Base-by-base conservation (phyloP, 1,140 invertebrate genomes). In the Heliconius himera region DNA sequence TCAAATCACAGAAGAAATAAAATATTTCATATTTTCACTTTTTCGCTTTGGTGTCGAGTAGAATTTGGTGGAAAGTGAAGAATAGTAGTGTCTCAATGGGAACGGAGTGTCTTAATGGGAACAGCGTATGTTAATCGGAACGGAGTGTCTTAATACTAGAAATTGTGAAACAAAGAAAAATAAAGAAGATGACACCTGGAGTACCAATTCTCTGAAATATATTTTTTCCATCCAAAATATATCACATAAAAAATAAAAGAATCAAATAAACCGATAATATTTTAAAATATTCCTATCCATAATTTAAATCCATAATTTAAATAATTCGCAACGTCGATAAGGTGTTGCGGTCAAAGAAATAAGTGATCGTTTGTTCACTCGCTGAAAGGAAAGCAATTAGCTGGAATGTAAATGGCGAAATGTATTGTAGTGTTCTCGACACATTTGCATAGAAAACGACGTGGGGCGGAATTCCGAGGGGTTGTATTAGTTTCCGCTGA, bases 351-450 rank as follows among this genome's bases (percentile, higher is more conserved):
- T 66, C 84, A 90, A 91, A 88, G 87, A 88, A 90, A 85, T 88
- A 86, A 85, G 82, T 79, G 82, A 73, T 86, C 82, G 86, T 89
- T 89, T 87, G 85, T 86, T 86, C 79, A 80, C 78, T 82, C 83
- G 85, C 85, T 81, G 84, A 91, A 89, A 91, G 88, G 87, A 90
- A 91, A 89, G 89, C 90, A 91, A 93, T 93, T 93, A 93, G 88
- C 86, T 86, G 18, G 82, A 91, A 88, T 87, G 86, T 85, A 89
- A 90, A 90, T 89, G 89, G 85, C 85, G 80, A 89, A 91, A 93
- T 89, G 87, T 90, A 90, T 90, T 89, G 90, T 89, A 86, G 89
- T 90, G 83, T 84, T 79, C 81, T 88, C 83, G 86, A 79, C 79
- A 85, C 85, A 91, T 93, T 93, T 88, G 88, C 91, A 93, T 93